Evolutionary conservation across 2,797 vertebrate genomes (phyloP).

Genomic region (Pseudochirops cupreus): DNA sequence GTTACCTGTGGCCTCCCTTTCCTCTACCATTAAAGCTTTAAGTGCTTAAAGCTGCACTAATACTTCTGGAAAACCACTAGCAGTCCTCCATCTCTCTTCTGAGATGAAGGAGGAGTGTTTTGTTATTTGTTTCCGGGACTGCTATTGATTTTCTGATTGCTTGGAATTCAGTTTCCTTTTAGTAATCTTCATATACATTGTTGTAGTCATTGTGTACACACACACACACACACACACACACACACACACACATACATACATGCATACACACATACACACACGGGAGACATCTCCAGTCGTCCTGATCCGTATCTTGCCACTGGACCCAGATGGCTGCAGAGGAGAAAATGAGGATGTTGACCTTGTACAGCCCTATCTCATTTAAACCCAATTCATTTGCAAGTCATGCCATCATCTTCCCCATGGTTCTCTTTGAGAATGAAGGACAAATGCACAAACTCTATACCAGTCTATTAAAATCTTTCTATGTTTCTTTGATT

Average conservation of each 20-base stretch:
- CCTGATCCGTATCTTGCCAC: too few species aligned
- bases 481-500: not conserved
- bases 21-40: not conserved
- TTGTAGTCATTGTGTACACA: not conserved
- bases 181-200: not conserved
- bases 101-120: not conserved
- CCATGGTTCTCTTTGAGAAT: too few species aligned
- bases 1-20: not conserved
- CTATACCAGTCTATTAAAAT: not conserved
- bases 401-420: too few species aligned
- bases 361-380: too few species aligned
- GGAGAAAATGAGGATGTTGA: too few species aligned
- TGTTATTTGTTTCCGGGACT: not conserved
- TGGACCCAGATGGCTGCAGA: too few species aligned
- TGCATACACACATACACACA: too few species aligned
- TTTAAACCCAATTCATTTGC: too few species aligned
- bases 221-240: too few species aligned
- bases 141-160: not conserved
- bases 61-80: not conserved
- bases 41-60: not conserved
- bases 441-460: not conserved
- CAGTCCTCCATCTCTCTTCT: not conserved
- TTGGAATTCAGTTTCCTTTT: not conserved
- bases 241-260: too few species aligned
- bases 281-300: too few species aligned